These are phyloP conservation scores for Scomber japonicus DNA, from an alignment of 2,113 vertebrate species.

Conservation along the genomic window DNA sequence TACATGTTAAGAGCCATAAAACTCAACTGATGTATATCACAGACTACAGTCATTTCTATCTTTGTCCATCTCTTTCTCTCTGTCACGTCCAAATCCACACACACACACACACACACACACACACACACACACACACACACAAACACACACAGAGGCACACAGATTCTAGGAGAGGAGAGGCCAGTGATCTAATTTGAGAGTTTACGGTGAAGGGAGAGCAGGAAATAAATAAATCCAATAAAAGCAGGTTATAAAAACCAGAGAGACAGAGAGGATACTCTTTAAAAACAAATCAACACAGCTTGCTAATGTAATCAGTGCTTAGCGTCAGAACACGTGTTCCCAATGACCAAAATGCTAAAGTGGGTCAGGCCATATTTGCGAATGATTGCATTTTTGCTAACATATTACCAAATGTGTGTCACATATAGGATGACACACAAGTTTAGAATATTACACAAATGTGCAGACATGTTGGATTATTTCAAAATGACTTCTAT, in stretches of 20 bases:
- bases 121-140: not conserved
- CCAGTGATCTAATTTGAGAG: conserved; percentile 60
- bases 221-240: conserved; percentile 74
- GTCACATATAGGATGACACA: conserved; percentile 4
- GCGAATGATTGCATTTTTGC: conserved; percentile 21
- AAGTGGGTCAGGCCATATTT: not conserved
- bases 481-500: not conserved
- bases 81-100: not conserved
- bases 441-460: not conserved
- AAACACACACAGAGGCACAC: not conserved
- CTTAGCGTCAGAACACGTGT: conserved; percentile 47
- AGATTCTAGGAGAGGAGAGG: conserved; percentile 3
- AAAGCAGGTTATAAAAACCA: conserved; percentile 47
- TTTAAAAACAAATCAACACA: conserved; percentile 11
- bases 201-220: conserved; percentile 30
- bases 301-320: conserved; percentile 60
- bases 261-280: conserved; percentile 16
- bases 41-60: not conserved
- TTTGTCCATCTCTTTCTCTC: not conserved
- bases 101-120: not conserved
- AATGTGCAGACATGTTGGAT: not conserved
- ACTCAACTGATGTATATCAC: not conserved
- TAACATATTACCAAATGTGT: conserved; percentile 21
- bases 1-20: not conserved
- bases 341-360: conserved; percentile 30